Evolutionary conservation across 2,113 vertebrate genomes (phyloP).

Genomic region (Todiramphus chloris): DNA sequence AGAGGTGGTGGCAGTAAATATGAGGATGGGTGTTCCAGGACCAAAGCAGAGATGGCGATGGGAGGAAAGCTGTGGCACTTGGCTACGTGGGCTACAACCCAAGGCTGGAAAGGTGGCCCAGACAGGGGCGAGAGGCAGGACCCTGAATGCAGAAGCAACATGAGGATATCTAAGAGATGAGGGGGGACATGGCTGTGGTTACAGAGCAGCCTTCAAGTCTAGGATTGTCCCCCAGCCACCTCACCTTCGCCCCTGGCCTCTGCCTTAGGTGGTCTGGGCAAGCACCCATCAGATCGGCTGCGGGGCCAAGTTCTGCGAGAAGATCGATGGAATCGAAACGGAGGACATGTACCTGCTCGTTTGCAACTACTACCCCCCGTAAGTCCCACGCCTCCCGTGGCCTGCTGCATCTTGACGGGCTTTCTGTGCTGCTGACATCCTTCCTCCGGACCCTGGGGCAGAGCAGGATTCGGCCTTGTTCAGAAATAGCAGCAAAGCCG

Average conservation of each 20-base stretch:
- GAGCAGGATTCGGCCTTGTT: not conserved
- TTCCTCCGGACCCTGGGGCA: not conserved
- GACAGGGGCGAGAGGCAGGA: not conserved
- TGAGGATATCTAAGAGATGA: not conserved
- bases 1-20: not conserved
- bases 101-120: not conserved
- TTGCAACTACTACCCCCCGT: constrained; percentile 81
- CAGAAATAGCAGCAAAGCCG: not conserved
- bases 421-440: not conserved
- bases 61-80: not conserved
- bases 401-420: not conserved
- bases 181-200: no score
- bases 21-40: not conserved
- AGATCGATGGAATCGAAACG: constrained; percentile 44
- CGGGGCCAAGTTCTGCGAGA: constrained; percentile 72
- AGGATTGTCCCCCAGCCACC: not conserved
- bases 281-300: constrained; percentile 68
- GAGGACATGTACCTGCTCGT: constrained; percentile 73
- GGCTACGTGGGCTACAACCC: not conserved
- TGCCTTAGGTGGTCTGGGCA: constrained; percentile 76
- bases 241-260: not conserved
- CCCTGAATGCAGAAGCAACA: not conserved
- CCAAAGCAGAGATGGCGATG: not conserved
- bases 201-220: not conserved
- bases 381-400: not conserved